Percentiles rank a stretch among this genome's conserved stretches.
Evolutionary conservation across 2,113 vertebrate species (phyloP).

Genomic region (Noturus placidus): DNA sequence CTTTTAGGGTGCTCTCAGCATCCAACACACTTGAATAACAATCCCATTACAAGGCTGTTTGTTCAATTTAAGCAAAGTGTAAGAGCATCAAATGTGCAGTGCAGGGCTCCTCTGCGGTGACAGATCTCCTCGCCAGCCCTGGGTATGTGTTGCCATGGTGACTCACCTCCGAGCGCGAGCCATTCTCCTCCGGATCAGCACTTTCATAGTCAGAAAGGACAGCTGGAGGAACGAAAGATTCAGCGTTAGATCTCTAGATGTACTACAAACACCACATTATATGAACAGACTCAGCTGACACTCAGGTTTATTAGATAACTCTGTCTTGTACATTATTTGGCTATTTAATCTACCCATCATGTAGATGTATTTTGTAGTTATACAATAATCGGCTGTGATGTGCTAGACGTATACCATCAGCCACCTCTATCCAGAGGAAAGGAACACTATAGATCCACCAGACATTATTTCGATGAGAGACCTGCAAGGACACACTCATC

Average conservation of each 20-base stretch:
- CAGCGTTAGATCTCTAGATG: background rate
- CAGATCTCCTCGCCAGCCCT: conserved; percentile 26
- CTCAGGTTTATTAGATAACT: background rate
- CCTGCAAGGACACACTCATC: background rate
- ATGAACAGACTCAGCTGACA: background rate
- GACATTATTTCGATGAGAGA: background rate
- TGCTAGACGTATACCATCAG: background rate
- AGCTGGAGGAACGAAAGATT: conserved; percentile 68
- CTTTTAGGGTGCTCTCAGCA: background rate
- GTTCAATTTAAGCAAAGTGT: background rate
- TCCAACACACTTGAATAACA: background rate
- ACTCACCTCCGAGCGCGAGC: conserved; percentile 85
- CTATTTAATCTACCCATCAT: background rate
- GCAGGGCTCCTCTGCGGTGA: background rate
- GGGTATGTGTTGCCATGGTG: conserved; percentile 40
- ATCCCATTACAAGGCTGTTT: background rate
- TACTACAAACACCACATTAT: background rate
- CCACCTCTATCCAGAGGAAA: background rate
- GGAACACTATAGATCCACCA: background rate
- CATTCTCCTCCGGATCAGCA: conserved; percentile 80
- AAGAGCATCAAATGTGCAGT: background rate
- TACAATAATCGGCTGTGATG: background rate
- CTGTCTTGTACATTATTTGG: background rate
- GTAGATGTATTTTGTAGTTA: background rate
- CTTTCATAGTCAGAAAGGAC: conserved; percentile 97